Evolutionary conservation across 2,113 vertebrate species (phyloP), one percentile per base, ranked within the genome.

Genomic region (Perca schrenkii): DNA sequence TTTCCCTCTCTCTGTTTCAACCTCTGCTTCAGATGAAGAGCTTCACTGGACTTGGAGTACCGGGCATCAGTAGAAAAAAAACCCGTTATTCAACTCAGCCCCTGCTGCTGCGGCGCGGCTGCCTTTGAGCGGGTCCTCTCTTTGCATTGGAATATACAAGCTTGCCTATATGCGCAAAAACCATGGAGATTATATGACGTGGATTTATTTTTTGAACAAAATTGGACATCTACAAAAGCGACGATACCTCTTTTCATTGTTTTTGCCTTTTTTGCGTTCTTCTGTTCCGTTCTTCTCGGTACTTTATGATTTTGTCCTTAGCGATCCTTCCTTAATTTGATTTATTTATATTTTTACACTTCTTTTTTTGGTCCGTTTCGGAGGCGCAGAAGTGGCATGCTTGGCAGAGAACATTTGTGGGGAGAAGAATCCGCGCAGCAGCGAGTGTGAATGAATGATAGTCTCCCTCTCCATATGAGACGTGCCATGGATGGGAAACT

Each of bases 401-500:
- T 84, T 89, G 77, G 68, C 69, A 81, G 86, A 87, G 88, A 91
- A 91, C 93, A 92, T 91, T 93, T 87, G 89, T 82, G 77, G 88
- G 90, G 80, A 83, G 92, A 92, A 94, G 90, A 87, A 79, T 87
- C 77, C 64, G 90, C 88, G 85, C 90, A 84, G 89, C 90, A 80
- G 82, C 86, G 61, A 80, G 74, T 82, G 77, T 94, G 88, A 94
- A 93, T 94, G 91, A 93, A 91, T 90, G 84, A 90, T 89, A 87
- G 87, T 92, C 94, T 88, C 81, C 89, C 81, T 89, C 85, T 87
- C 86, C 83, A 87, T 90, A 93, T 93, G 94, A 95, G 92, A 95
- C 94, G 93, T 93, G 93, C 90, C 93, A 96, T 95, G 94, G 94
- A 96, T 95, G 94, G 93, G 85, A 94, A 96, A 96, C 94, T 96